Percentiles rank a stretch among this genome's conserved stretches.
Conservation (phyloP, 1,140 invertebrate genomes). For the Agrypnia vestita region DNA sequence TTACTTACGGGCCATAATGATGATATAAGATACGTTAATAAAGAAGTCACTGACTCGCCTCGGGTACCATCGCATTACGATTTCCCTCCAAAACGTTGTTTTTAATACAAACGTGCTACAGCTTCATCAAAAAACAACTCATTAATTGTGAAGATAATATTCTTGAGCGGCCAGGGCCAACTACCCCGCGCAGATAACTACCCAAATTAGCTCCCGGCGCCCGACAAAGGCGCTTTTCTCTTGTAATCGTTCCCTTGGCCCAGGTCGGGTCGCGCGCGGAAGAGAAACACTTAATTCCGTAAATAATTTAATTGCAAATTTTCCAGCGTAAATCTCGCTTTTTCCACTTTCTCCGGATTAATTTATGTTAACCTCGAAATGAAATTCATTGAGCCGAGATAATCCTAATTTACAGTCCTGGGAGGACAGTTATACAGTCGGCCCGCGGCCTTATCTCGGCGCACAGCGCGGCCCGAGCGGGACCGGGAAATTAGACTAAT, state of each 20-base stretch:
- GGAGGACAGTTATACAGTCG: neutral
- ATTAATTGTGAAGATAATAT: neutral
- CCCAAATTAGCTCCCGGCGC: neutral
- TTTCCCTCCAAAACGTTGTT: too few species aligned
- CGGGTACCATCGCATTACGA: too few species aligned
- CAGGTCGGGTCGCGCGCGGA: too few species aligned
- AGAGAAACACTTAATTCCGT: neutral
- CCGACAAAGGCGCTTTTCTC: too few species aligned
- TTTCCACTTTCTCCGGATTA: slow-evolving; percentile 24
- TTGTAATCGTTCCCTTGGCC: neutral
- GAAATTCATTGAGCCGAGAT: slow-evolving; percentile 36
- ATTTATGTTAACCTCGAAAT: slow-evolving; percentile 41
- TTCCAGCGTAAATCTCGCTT: neutral
- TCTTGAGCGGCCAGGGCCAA: neutral
- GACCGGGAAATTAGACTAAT: too few species aligned
- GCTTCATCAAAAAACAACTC: neutral
- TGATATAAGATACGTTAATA: too few species aligned
- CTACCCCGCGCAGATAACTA: neutral
- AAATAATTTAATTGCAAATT: slow-evolving; percentile 17
- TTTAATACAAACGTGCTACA: neutral
- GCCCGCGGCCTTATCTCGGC: slow-evolving; percentile 7
- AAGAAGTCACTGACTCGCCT: too few species aligned
- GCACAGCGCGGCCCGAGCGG: neutral
- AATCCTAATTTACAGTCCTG: slow-evolving; percentile 37
- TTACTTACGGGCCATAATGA: too few species aligned